These are phyloP conservation scores for Amiota mariae DNA, from an alignment of 2,888 invertebrate genomes.

Conservation along the genomic window DNA sequence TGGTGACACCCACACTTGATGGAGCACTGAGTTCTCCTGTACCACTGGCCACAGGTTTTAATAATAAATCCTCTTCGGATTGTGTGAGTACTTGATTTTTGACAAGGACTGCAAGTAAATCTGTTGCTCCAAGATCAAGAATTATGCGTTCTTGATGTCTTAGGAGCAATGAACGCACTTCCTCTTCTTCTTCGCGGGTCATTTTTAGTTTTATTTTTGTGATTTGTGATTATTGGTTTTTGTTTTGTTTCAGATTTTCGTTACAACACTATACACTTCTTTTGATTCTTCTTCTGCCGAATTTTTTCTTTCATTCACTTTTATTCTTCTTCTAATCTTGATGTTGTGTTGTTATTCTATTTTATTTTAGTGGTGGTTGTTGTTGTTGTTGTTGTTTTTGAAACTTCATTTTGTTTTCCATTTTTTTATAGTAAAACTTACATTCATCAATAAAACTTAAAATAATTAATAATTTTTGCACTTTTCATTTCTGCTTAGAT, in stretches of 20 bases:
- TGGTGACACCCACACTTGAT: slow-evolving; percentile 60
- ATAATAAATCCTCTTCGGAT: slow-evolving; percentile 76
- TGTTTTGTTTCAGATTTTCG: slow-evolving; percentile 21
- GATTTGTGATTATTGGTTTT: slow-evolving; percentile 21
- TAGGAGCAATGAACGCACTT: slow-evolving; percentile 78
- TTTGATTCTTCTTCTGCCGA: slow-evolving; percentile 26
- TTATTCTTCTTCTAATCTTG: slow-evolving; percentile 34
- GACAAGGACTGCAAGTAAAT: slow-evolving; percentile 78
- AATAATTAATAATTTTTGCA: neutral
- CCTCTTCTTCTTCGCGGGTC: slow-evolving; percentile 72
- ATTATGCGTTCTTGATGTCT: slow-evolving; percentile 79
- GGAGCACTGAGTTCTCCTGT: slow-evolving; percentile 55
- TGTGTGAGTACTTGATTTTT: slow-evolving; percentile 79
- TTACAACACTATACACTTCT: too few relatives aligned
- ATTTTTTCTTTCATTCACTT: neutral
- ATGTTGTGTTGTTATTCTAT: slow-evolving; percentile 42
- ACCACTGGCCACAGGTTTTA: slow-evolving; percentile 54
- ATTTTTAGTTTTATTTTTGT: slow-evolving; percentile 49
- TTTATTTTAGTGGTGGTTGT: slow-evolving; percentile 30
- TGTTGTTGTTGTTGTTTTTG: slow-evolving; percentile 37
- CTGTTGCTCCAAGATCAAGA: slow-evolving; percentile 78
- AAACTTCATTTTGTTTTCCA: slow-evolving; percentile 18
- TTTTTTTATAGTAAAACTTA: neutral
- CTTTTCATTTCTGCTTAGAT: neutral
- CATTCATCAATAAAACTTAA: neutral